Percentiles rank a stretch among this genome's conserved stretches.
These are phyloP conservation scores for Griposia aprilina DNA, from an alignment of 2,888 invertebrate genomes.

Conservation along the genomic window DNA sequence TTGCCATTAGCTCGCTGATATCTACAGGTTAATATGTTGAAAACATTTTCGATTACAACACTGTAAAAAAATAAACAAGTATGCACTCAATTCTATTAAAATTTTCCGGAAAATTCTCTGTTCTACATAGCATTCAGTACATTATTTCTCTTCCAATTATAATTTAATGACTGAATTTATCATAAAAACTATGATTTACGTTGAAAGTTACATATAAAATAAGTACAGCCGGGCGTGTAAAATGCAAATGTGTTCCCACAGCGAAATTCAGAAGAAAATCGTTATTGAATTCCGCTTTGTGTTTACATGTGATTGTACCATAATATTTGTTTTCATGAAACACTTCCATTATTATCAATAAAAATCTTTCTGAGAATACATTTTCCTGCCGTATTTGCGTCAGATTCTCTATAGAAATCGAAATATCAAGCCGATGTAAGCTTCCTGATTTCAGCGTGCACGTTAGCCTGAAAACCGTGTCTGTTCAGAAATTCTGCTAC, in stretches of 20 bases:
- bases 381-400: slow-evolving; percentile 26
- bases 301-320: slow-evolving; percentile 36
- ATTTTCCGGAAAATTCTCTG: neutral
- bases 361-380: slow-evolving; percentile 31
- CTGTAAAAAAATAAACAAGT: neutral
- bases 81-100: no score
- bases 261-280: slow-evolving; percentile 30
- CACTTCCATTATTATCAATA: neutral
- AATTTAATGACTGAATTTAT: neutral
- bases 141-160: neutral
- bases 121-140: neutral
- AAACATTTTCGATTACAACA: neutral
- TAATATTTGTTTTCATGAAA: slow-evolving; percentile 45
- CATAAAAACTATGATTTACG: neutral
- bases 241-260: neutral
- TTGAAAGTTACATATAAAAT: neutral
- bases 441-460: neutral
- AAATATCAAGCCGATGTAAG: slow-evolving; percentile 33
- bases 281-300: slow-evolving; percentile 32
- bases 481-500: neutral
- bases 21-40: neutral
- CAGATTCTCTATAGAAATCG: slow-evolving; percentile 27
- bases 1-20: no score
- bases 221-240: neutral
- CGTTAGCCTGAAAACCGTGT: neutral